phyloP scores from a whole-genome alignment of 2,113 vertebrate genomes.

The Vicugna pacos region DNA sequence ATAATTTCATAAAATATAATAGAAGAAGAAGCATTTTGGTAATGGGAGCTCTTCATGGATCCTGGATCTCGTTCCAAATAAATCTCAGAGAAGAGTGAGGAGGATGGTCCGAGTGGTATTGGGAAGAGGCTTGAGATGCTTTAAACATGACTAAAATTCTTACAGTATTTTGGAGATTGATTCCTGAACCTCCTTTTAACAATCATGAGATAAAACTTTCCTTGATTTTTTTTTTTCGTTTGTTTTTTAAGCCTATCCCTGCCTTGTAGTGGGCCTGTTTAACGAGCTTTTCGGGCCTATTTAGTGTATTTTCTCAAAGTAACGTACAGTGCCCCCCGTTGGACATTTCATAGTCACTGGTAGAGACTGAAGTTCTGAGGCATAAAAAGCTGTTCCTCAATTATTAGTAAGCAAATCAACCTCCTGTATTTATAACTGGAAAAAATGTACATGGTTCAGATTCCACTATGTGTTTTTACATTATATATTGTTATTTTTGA shows the following conservation, averaged over 20 bases:
- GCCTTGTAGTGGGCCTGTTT: neutral
- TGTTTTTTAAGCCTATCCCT: neutral
- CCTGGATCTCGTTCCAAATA: neutral
- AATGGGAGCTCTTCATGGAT: neutral
- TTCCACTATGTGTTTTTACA: neutral
- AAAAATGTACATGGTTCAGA: neutral
- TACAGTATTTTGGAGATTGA: neutral
- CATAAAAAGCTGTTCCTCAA: neutral
- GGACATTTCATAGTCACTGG: neutral
- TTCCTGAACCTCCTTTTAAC: neutral
- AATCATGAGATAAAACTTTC: neutral
- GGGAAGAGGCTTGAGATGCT: neutral
- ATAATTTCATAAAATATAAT: neutral
- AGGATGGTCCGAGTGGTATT: neutral
- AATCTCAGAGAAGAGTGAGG: neutral
- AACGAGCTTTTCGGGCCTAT: neutral
- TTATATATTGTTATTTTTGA: neutral
- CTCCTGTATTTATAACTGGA: constrained; percentile 8
- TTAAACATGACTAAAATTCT: neutral
- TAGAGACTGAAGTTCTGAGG: neutral
- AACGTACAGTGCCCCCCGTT: neutral
- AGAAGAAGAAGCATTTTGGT: neutral
- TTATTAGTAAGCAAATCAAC: neutral
- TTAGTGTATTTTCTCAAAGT: neutral
- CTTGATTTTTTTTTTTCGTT: neutral